Base-by-base conservation (phyloP, 2,797 vertebrate species). In the Simalia tracyae region DNA sequence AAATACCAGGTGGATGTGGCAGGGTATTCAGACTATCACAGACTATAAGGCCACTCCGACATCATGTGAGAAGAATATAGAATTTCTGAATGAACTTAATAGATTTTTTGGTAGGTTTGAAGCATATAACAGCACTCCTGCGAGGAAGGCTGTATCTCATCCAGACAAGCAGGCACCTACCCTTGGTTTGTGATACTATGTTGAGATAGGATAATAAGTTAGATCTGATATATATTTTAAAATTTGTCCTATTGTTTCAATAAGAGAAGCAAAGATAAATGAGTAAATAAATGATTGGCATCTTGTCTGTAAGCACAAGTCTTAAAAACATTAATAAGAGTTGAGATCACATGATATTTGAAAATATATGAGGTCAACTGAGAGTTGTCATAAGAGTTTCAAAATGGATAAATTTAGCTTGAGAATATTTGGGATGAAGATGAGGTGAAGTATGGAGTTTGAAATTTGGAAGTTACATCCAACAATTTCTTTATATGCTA, bases 361-460 rank as follows among this genome's bases (percentile, higher is more conserved):
- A 84, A 92, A 46, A 86, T 81, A 76, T 22, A 90, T 92, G 64
- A 87, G 64, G 42, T 89, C 72, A 92, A 63, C 14, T 66, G 59
- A 89, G 87, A 92, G 60, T 84, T 84, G 91, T 92, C 91, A 92
- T 85, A 14, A 26, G 86, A 87, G 22, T 92, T 89, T 92, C 91
- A 92, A 89, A 92, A 42, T 50, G 76, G 91, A 92, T 92, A 92
- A 89, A 89, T 92, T 92, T 92, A 92, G 91, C 60, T 72, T 92
- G 86, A 92, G 87, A 92, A 89, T 92, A 60, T 57, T 88, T 89
- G 66, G 72, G 87, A 87, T 92, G 87, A 92, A 92, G 50, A 66
- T 7, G 66, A 60, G 87, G 72, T 92, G 87, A 89, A 64, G 61
- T 64, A 89, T 64, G 87, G 60, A 84, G 72, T 61, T 56, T 89